phyloP scores from a whole-genome alignment of 1,140 invertebrate genomes.

The Drosophila willistoni region DNA sequence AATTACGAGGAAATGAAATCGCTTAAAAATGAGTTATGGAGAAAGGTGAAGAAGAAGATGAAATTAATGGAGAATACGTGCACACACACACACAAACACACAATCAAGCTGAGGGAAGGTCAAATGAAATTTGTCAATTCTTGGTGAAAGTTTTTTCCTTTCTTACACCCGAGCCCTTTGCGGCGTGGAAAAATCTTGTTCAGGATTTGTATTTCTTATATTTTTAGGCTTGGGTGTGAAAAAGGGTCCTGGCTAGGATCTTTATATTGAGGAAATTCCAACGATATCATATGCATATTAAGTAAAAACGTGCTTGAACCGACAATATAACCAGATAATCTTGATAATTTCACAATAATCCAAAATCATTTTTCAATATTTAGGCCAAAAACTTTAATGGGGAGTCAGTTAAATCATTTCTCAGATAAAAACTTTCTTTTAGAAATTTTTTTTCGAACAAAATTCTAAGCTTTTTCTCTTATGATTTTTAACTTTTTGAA shows the following conservation, averaged over 20 bases:
- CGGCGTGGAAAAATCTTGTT: conserved; percentile 49
- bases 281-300: conserved; percentile 18
- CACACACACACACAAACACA: conserved; percentile 30
- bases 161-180: conserved; percentile 7
- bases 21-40: conserved; percentile 75
- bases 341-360: not conserved
- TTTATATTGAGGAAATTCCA: conserved; percentile 9
- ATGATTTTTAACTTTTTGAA: not conserved
- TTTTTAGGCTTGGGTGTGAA: conserved; percentile 41
- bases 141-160: conserved; percentile 66
- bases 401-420: too few relatives aligned
- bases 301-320: not conserved
- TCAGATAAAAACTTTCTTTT: too few relatives aligned
- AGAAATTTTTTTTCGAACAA: too few relatives aligned
- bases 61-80: conserved; percentile 70
- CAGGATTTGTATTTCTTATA: conserved; percentile 34
- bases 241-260: conserved; percentile 5
- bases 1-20: conserved; percentile 76
- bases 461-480: not conserved
- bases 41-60: conserved; percentile 35
- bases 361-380: too few relatives aligned
- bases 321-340: not conserved
- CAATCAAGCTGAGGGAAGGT: conserved; percentile 41
- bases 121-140: conserved; percentile 69
- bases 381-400: too few relatives aligned